These are phyloP conservation scores for Amblyteles armatorius DNA, from an alignment of 2,888 invertebrate species.

Conservation along the genomic window DNA sequence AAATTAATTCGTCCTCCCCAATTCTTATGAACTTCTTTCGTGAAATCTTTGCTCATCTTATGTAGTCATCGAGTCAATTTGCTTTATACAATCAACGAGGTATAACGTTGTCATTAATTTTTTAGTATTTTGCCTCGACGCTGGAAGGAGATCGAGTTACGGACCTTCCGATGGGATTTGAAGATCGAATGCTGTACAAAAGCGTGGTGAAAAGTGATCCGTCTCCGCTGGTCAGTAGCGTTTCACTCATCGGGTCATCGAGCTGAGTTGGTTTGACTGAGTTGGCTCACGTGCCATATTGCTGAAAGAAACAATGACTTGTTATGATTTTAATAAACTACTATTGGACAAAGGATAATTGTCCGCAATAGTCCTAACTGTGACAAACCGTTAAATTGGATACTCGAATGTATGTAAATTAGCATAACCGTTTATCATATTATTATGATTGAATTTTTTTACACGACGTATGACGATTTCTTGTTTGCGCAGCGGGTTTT, in stretches of 20 bases:
- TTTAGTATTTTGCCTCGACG: conserved; percentile 10
- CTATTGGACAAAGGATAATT: not conserved
- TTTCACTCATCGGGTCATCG: too few relatives aligned
- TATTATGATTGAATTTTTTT: not conserved
- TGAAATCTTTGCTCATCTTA: not conserved
- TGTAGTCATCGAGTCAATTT: too few relatives aligned
- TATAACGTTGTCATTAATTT: not conserved
- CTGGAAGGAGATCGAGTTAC: not conserved
- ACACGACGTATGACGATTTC: not conserved
- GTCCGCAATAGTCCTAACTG: not conserved
- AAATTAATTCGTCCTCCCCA: not conserved
- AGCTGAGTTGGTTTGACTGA: too few relatives aligned
- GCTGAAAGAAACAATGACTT: not conserved
- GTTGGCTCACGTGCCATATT: not conserved
- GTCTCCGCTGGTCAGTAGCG: not conserved
- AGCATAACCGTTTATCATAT: not conserved
- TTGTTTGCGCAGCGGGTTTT: not conserved
- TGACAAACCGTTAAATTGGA: not conserved
- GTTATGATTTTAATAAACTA: not conserved
- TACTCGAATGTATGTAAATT: not conserved
- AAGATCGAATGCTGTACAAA: not conserved
- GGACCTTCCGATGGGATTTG: not conserved
- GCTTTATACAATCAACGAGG: too few relatives aligned
- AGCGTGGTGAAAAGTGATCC: not conserved
- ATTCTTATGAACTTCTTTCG: too few relatives aligned